Evolutionary conservation across 2,888 invertebrate genomes (phyloP).

Genomic region (Leptogaster cylindrica): DNA sequence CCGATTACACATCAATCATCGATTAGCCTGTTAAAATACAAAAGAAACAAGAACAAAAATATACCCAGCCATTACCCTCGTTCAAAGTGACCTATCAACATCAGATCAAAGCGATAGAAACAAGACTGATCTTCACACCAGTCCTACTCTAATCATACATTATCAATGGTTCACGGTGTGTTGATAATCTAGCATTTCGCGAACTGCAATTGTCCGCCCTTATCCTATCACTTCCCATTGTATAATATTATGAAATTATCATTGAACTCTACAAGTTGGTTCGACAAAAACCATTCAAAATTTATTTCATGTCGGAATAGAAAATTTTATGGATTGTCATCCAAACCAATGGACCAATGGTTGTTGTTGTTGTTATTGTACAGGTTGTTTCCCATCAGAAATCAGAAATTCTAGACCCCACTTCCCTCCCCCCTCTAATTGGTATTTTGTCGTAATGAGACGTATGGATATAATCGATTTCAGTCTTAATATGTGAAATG

Average conservation of each 20-base stretch:
- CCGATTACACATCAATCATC: no score
- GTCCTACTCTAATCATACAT: constrained; percentile 22
- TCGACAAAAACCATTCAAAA: constrained; percentile 23
- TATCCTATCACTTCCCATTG: neutral
- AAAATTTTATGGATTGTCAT: constrained; percentile 46
- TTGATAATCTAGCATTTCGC: neutral
- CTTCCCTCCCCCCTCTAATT: constrained; percentile 10
- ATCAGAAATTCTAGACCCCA: constrained; percentile 1
- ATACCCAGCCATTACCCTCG: no score
- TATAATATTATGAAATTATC: no score
- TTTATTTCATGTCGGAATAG: constrained; percentile 45
- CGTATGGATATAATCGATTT: constrained; percentile 40
- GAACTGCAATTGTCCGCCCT: neutral
- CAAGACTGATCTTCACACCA: neutral
- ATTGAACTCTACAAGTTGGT: neutral
- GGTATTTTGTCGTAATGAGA: constrained; percentile 29
- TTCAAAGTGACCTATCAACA: no score
- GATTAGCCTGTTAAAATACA: no score
- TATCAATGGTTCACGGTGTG: constrained; percentile 30
- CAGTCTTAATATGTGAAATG: constrained; percentile 29
- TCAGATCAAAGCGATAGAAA: constrained; percentile 8
- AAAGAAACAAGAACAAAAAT: no score
- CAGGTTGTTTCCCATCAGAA: constrained; percentile 23
- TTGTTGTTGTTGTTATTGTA: neutral
- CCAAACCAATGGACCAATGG: constrained; percentile 5